Evolutionary conservation across 2,888 invertebrate genomes (phyloP), one percentile per base, ranked within the genome.

Genomic region (Muscina levida): DNA sequence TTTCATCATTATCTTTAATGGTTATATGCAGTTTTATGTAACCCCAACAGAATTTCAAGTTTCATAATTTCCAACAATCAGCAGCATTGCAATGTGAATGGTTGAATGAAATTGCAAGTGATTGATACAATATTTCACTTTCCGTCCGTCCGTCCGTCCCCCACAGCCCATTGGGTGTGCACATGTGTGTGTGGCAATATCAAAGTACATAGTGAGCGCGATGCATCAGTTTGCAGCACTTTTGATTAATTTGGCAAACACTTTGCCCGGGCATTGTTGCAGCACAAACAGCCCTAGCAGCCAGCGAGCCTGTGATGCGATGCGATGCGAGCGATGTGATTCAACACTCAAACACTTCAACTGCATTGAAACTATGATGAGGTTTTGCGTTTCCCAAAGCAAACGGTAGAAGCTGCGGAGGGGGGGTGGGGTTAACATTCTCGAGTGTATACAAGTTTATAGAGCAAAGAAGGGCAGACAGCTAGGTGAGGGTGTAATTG

Each of bases 181-280:
- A 31, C n/a, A 26, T 4, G 37, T 15, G 53, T 13, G 31, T 6
- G 17, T 19, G 15, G 15, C 24, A 44, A 19, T 57, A 59, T 71
- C 26, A 59, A 59, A 71, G n/a, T n/a, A n/a, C n/a, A n/a, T n/a
- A 62, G n/a, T 56, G 31, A 31, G 31, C 8, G 31, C 8, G 8
- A 8, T 56, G 22, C 56, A 26, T 24, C 17, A 57, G 42, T 72
- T 51, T 46, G 46, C 22, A 62, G 24, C 19, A 39, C 59, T 39
- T 62, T 59, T 62, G 72, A 72, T 72, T 62, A 72, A 48, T 48
- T 62, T 59, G 72, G 71, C 57, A 72, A 72, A 62, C 37, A 48
- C 59, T 59, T 59, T 37, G 39, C n/a, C 31, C 59, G 59, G 19
- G 15, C 39, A 59, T 59, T 59, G 59, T 59, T 59, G 15, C 15